Conservation (phyloP, 1,140 invertebrate species). For the Aethina tumida region DNA sequence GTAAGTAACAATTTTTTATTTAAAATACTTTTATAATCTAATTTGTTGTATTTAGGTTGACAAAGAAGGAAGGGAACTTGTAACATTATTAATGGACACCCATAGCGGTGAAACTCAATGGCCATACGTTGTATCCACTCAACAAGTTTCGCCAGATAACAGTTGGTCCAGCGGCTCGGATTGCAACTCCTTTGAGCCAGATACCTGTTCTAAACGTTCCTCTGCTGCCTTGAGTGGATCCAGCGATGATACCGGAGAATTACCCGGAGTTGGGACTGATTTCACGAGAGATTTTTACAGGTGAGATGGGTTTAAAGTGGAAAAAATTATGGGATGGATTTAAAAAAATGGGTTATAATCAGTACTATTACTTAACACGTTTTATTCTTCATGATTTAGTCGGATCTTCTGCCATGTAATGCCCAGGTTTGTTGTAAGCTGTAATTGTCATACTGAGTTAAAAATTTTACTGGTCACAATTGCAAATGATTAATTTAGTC, state of each 20-base stretch:
- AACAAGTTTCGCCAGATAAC: conserved; percentile 44
- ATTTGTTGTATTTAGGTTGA: no score
- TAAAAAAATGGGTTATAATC: no score
- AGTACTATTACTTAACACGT: no score
- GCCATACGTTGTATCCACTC: conserved; percentile 33
- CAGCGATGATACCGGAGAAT: conserved; percentile 50
- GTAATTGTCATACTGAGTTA: no score
- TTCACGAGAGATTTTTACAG: conserved; percentile 65
- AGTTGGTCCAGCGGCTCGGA: conserved; percentile 53
- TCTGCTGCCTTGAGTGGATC: conserved; percentile 54
- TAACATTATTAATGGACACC: conserved; percentile 35
- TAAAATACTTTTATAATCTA: conserved; percentile 43
- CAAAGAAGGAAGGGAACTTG: conserved; percentile 41
- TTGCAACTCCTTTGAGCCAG: conserved; percentile 34
- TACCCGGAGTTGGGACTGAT: conserved; percentile 58
- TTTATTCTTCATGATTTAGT: no score
- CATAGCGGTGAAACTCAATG: conserved; percentile 36
- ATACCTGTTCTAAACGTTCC: conserved; percentile 50
- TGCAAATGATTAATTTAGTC: no score
- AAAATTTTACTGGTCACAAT: no score
- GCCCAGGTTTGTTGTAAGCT: no score
- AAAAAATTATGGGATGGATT: no score
- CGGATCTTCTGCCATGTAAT: no score
- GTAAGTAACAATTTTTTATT: conserved; percentile 2
- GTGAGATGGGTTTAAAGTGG: no score